phyloP scores from a whole-genome alignment of 1,140 invertebrate species.

The Drosophila saltans region DNA sequence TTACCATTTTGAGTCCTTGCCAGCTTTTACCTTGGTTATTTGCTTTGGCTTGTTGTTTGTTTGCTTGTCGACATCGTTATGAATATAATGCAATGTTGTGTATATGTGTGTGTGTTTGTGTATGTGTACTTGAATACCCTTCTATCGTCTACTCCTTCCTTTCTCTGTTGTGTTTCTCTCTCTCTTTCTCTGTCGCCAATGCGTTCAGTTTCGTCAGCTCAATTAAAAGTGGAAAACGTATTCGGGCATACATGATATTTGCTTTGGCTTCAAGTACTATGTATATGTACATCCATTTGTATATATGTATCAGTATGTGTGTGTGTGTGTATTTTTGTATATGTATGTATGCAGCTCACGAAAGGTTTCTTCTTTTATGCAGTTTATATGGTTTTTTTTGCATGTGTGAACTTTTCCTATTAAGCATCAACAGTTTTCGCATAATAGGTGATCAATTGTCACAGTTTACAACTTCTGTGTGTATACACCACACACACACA shows the following conservation, averaged over 20 bases:
- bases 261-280: neutral
- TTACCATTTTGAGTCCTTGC: constrained; percentile 1
- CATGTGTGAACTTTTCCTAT: constrained; percentile 4
- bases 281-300: neutral
- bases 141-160: neutral
- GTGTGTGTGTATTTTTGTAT: neutral
- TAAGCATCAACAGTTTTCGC: constrained; percentile 1
- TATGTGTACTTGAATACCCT: neutral
- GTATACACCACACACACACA: neutral
- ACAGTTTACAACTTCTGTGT: constrained; percentile 7
- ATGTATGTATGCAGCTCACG: neutral
- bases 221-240: constrained; percentile 64
- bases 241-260: constrained; percentile 35
- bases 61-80: constrained; percentile 31
- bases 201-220: constrained; percentile 21
- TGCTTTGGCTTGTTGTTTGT: constrained; percentile 40
- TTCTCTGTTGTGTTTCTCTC: neutral
- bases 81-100: constrained; percentile 36
- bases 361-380: constrained; percentile 4
- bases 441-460: constrained; percentile 8
- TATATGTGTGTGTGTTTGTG: neutral
- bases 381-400: neutral
- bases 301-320: too few relatives aligned
- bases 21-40: constrained; percentile 32
- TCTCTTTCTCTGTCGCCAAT: neutral